These are phyloP conservation scores for Aculops lycopersici DNA, from an alignment of 1,140 invertebrate species.

Conservation along the genomic window DNA sequence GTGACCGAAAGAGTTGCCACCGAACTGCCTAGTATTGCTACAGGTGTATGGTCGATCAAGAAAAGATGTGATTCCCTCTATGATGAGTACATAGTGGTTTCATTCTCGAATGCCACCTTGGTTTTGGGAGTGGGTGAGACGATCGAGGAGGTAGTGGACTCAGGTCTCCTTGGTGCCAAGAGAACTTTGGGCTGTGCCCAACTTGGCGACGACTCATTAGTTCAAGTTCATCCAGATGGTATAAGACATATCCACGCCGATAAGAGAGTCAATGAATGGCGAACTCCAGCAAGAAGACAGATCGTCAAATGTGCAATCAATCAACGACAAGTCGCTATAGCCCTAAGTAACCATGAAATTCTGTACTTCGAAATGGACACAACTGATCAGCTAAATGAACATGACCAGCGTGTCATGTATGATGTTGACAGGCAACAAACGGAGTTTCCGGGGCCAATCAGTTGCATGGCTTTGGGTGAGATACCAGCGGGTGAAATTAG, in stretches of 20 bases:
- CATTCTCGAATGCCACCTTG: constrained; percentile 95
- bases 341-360: constrained; percentile 76
- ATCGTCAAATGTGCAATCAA: constrained; percentile 96
- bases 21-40: constrained; percentile 89
- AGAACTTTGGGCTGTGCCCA: constrained; percentile 85
- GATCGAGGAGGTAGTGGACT: constrained; percentile 63
- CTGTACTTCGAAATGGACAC: constrained; percentile 99
- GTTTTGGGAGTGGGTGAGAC: constrained; percentile 41
- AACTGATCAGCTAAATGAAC: constrained; percentile 86
- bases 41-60: constrained; percentile 98
- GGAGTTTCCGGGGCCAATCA: constrained; percentile 82
- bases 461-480: constrained; percentile 88
- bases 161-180: constrained; percentile 89
- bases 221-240: constrained; percentile 92
- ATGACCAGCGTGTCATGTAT: constrained; percentile 42
- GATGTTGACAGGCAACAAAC: no score
- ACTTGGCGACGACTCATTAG: constrained; percentile 78
- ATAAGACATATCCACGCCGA: constrained; percentile 71
- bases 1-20: constrained; percentile 97
- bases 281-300: constrained; percentile 77
- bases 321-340: constrained; percentile 89
- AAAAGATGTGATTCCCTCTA: constrained; percentile 75
- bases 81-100: constrained; percentile 99
- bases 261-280: constrained; percentile 95
- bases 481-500: constrained; percentile 77